These are phyloP conservation scores for Cancer borealis DNA, from an alignment of 2,888 invertebrate genomes.

Conservation along the genomic window DNA sequence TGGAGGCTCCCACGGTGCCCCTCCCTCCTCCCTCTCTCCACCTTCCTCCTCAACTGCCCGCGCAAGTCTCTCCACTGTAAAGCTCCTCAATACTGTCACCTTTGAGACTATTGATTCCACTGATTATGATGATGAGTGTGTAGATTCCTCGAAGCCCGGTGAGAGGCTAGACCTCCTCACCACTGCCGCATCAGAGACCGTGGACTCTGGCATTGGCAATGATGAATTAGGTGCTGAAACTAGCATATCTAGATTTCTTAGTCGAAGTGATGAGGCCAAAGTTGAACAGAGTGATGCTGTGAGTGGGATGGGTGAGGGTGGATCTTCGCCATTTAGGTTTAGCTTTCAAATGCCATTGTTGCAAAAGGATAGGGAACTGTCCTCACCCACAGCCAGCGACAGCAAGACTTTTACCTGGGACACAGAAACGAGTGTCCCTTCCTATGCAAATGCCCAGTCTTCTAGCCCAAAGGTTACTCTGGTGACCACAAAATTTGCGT, in stretches of 20 bases:
- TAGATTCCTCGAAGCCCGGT: conserved; percentile 59
- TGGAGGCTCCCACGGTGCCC: conserved; percentile 67
- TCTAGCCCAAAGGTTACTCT: conserved; percentile 74
- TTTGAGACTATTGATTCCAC: conserved; percentile 77
- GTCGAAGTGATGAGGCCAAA: conserved; percentile 70
- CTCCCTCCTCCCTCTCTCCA: conserved; percentile 74
- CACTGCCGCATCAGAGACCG: conserved; percentile 75
- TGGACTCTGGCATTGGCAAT: conserved; percentile 77
- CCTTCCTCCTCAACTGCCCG: conserved; percentile 71
- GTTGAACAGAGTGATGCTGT: conserved; percentile 56
- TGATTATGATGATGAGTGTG: conserved; percentile 70
- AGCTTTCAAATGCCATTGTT: conserved; percentile 57
- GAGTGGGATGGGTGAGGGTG: conserved; percentile 47
- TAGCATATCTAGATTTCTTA: conserved; percentile 73
- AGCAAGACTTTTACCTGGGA: conserved; percentile 63
- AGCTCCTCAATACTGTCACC: conserved; percentile 77
- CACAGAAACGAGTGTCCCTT: conserved; percentile 66
- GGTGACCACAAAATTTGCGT: conserved; percentile 77
- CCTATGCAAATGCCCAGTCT: conserved; percentile 67
- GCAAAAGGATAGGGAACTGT: conserved; percentile 55
- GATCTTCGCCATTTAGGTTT: conserved; percentile 68
- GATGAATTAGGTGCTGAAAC: conserved; percentile 76
- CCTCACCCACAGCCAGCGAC: conserved; percentile 56
- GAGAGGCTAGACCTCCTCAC: conserved; percentile 68
- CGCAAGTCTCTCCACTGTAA: conserved; percentile 74